Evolutionary conservation across 2,113 vertebrate genomes (phyloP).

Genomic region (Petaurus breviceps): DNA sequence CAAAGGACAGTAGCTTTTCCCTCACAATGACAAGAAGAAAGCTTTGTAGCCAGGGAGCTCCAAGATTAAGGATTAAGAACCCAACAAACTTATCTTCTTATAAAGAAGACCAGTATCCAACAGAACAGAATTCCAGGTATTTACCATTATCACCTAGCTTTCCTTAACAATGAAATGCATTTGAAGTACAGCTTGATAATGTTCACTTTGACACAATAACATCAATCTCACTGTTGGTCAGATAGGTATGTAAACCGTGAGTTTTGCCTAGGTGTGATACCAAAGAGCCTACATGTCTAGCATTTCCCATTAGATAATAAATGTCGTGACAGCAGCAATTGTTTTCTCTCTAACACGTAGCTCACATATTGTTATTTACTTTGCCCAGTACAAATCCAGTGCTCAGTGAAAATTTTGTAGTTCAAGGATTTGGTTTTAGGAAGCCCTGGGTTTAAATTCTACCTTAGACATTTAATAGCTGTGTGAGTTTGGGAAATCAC

Average conservation of each 20-base stretch:
- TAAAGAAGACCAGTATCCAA: neutral
- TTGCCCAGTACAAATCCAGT: neutral
- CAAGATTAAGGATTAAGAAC: slow-evolving; percentile 1
- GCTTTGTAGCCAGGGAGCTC: neutral
- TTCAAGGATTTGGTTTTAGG: neutral
- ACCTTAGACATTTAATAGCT: rapidly evolving
- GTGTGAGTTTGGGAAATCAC: neutral
- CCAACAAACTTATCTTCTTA: neutral
- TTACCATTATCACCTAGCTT: neutral
- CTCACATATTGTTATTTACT: neutral
- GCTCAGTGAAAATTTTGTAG: neutral
- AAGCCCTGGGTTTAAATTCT: neutral
- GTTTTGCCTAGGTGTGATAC: neutral
- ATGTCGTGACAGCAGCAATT: neutral
- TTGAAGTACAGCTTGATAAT: neutral
- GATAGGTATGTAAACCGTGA: slow-evolving; percentile 24
- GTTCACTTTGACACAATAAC: neutral
- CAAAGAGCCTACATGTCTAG: neutral
- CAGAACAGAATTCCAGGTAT: neutral
- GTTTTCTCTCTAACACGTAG: neutral
- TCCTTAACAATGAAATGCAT: neutral
- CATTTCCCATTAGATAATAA: neutral
- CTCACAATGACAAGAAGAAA: neutral
- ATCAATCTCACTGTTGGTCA: neutral
- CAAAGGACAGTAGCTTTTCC: slow-evolving; percentile 18